phyloP scores from a whole-genome alignment of 2,797 vertebrate species.

The Acrocephalus scirpaceus region DNA sequence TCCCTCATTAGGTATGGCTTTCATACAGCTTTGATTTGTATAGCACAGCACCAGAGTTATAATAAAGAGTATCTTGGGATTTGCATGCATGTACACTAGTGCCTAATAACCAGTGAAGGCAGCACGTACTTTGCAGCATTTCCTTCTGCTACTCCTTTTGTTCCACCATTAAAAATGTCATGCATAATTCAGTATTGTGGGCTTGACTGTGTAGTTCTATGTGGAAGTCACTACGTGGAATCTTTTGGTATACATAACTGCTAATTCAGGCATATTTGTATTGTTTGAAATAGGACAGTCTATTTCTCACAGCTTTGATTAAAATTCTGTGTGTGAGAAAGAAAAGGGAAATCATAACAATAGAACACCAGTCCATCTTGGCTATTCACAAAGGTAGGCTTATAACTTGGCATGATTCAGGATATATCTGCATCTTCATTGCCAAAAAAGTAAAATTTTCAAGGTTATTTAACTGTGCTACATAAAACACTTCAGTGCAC shows the following conservation, averaged over 20 bases:
- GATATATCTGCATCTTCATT: background rate
- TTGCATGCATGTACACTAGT: background rate
- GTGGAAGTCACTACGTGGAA: background rate
- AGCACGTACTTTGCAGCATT: background rate
- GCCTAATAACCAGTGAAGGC: background rate
- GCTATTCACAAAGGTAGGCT: background rate
- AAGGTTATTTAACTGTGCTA: background rate
- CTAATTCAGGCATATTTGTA: background rate
- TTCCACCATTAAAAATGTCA: conserved; percentile 52
- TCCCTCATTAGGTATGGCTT: conserved; percentile 37
- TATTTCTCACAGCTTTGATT: background rate
- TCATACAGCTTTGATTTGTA: conserved; percentile 15
- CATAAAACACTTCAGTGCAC: background rate
- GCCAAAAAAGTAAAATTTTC: background rate
- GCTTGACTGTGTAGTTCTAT: conserved; percentile 2
- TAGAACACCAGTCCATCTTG: background rate
- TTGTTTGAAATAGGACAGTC: background rate
- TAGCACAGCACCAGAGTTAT: conserved; percentile 15
- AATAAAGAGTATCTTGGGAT: conserved; percentile 33
- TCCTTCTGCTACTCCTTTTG: conserved; percentile 47
- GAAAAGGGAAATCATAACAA: background rate
- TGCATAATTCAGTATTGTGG: conserved; percentile 43
- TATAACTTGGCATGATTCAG: background rate
- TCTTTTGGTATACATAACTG: background rate
- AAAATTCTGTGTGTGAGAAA: background rate